Percentiles rank a stretch among this genome's conserved stretches.
Conservation (phyloP, 1,140 invertebrate genomes). For the Ericerus pela region DNA sequence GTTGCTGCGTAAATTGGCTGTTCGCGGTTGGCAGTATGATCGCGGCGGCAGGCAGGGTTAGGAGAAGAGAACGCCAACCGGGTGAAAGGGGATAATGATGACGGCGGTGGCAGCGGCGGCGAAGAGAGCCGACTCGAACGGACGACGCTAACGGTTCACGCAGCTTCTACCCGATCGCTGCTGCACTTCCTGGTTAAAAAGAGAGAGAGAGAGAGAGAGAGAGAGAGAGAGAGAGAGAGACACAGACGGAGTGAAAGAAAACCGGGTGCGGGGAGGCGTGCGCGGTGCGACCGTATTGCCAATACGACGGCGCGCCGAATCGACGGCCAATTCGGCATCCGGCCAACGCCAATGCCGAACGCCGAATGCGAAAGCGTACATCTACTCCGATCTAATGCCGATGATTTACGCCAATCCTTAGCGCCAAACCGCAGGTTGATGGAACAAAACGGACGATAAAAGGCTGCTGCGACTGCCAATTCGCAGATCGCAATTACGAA, state of each 20-base stretch:
- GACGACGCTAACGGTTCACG: not conserved
- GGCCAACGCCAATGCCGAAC: not conserved
- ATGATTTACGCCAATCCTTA: too few relatives aligned
- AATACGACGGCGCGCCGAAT: not conserved
- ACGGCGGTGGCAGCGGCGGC: not conserved
- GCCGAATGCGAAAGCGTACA: slow-evolving; percentile 6
- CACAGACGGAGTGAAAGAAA: slow-evolving; percentile 5
- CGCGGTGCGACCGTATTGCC: not conserved
- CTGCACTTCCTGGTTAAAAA: not conserved
- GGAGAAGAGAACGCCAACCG: not conserved
- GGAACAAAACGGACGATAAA: too few relatives aligned
- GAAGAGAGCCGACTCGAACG: not conserved
- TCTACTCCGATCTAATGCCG: too few relatives aligned
- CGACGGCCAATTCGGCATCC: not conserved
- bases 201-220: slow-evolving; percentile 2
- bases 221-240: not conserved
- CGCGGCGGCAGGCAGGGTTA: too few relatives aligned
- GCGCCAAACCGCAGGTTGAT: too few relatives aligned
- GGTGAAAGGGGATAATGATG: not conserved
- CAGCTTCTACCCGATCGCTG: not conserved
- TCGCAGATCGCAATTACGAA: too few relatives aligned
- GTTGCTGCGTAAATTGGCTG: too few relatives aligned
- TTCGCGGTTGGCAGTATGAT: too few relatives aligned
- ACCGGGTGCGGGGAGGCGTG: not conserved
- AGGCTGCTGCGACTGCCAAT: too few relatives aligned